A percentile compares a stretch with the other conserved stretches of the same genome.
Conservation (phyloP, 2,113 vertebrate genomes). For the Stomatorhinus ivindoensis region DNA sequence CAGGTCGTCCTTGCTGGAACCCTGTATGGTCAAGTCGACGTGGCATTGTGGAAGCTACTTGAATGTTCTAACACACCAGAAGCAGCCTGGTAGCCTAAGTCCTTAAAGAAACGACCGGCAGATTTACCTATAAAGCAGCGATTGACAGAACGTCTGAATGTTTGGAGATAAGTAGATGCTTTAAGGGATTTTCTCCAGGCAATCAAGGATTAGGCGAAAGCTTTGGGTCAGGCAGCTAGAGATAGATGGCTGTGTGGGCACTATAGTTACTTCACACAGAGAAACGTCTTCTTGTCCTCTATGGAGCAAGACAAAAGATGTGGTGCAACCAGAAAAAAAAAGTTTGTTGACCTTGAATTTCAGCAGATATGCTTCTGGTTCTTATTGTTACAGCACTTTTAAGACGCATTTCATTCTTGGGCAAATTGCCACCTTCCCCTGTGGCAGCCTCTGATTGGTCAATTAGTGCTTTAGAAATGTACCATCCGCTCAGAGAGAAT, state of each 20-base stretch:
- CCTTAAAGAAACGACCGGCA: neutral
- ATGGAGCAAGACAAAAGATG: neutral
- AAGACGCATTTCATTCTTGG: neutral
- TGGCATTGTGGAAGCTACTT: neutral
- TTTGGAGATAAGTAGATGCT: conserved; percentile 16
- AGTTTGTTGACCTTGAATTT: neutral
- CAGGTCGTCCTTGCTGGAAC: neutral
- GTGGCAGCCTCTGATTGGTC: neutral
- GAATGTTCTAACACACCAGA: neutral
- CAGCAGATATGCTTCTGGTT: neutral
- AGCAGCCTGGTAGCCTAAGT: neutral
- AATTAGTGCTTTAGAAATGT: conserved; percentile 14
- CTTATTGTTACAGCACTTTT: neutral
- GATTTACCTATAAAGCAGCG: conserved; percentile 12
- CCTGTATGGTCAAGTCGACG: too few relatives aligned
- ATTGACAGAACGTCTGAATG: conserved; percentile 4
- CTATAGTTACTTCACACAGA: neutral
- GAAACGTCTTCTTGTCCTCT: neutral
- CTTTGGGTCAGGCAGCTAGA: neutral
- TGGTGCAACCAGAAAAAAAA: neutral
- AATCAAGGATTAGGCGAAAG: conserved; percentile 16
- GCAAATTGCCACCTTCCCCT: conserved; percentile 3
- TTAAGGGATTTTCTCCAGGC: conserved; percentile 16
- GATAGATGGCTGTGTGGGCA: neutral
- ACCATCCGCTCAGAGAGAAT: conserved; percentile 4